phyloP scores from a whole-genome alignment of 1,140 invertebrate genomes.

The Leptestheria dahalacensis region DNA sequence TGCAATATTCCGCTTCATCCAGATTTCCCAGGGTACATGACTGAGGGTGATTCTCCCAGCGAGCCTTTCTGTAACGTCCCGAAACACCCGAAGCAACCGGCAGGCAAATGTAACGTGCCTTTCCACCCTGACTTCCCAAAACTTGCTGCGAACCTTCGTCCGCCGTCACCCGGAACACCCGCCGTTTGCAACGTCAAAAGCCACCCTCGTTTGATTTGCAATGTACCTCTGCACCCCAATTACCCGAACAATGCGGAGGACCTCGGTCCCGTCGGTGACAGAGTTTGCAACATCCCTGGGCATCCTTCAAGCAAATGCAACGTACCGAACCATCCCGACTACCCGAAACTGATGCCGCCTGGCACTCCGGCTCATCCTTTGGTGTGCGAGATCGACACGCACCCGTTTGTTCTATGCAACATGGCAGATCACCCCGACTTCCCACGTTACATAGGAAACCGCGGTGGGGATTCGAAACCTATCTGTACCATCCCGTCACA shows the following conservation, averaged over 20 bases:
- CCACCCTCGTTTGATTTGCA: conserved; percentile 6
- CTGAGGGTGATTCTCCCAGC: conserved; percentile 3
- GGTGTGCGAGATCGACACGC: conserved; percentile 8
- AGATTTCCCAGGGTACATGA: conserved; percentile 13
- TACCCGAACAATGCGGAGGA: conserved; percentile 4
- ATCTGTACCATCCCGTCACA: conserved; percentile 8
- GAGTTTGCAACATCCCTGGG: background rate
- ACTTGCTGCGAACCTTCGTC: background rate
- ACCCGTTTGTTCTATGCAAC: conserved; percentile 10
- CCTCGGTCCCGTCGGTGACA: background rate
- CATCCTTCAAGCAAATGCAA: conserved; percentile 6
- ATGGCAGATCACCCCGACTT: conserved; percentile 11
- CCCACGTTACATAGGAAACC: conserved; percentile 4
- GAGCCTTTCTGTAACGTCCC: conserved; percentile 17
- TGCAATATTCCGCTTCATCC: conserved; percentile 14
- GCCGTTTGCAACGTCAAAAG: background rate
- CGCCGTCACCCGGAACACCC: background rate
- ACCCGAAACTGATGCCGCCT: conserved; percentile 3
- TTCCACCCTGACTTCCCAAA: conserved; percentile 10
- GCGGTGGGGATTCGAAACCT: background rate
- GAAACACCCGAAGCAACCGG: conserved; percentile 2
- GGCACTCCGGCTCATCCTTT: background rate
- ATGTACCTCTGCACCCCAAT: conserved; percentile 10
- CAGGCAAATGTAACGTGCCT: conserved; percentile 8
- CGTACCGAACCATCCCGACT: conserved; percentile 9